These are phyloP conservation scores for Onychostruthus taczanowskii DNA, from an alignment of 2,113 vertebrate species.

Conservation along the genomic window DNA sequence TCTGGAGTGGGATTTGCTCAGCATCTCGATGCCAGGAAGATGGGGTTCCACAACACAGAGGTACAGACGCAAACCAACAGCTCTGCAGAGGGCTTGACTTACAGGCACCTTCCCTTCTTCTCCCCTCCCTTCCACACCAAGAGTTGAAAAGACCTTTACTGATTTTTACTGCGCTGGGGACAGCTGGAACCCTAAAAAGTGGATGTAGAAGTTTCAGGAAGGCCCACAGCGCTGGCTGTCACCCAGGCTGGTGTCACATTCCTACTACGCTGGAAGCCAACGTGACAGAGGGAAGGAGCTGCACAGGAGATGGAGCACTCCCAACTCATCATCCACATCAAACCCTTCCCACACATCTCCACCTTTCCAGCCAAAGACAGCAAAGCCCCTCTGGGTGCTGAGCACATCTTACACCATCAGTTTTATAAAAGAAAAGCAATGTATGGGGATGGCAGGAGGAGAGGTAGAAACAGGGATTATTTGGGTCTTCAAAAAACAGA, in stretches of 20 bases:
- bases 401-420: neutral
- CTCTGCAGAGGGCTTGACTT: neutral
- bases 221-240: neutral
- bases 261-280: accelerated
- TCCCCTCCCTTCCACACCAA: neutral
- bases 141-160: neutral
- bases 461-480: neutral
- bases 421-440: neutral
- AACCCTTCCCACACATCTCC: neutral
- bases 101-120: neutral
- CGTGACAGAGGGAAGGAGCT: accelerated
- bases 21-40: neutral
- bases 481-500: neutral
- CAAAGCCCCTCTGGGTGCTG: neutral
- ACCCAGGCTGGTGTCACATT: too few relatives aligned
- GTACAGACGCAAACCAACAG: neutral
- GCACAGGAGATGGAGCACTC: accelerated
- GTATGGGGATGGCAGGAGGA: neutral
- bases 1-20: neutral
- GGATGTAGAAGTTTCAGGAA: neutral
- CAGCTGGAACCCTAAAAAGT: neutral
- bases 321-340: neutral
- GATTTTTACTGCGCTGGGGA: neutral
- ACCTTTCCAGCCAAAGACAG: neutral
- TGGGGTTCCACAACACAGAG: neutral